phyloP scores from a whole-genome alignment of 2,113 vertebrate genomes.

The Ptilorrhoa leucosticta region DNA sequence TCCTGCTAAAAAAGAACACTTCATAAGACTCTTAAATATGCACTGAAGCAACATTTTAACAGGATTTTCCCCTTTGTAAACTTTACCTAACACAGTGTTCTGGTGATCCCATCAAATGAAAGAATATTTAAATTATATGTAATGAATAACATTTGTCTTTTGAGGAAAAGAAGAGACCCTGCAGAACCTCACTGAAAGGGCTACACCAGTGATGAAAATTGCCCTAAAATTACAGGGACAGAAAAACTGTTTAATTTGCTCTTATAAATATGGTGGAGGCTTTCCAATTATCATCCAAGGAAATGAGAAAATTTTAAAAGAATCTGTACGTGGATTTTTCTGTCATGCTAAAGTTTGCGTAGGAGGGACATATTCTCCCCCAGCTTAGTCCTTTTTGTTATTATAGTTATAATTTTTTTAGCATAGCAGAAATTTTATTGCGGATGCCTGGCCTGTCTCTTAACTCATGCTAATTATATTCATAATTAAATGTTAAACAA shows the following conservation, averaged over 20 bases:
- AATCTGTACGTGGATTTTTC: neutral
- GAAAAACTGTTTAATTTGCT: neutral
- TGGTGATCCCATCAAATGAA: neutral
- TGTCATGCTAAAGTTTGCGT: neutral
- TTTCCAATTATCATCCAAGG: slow-evolving; percentile 21
- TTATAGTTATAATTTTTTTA: slow-evolving; percentile 40
- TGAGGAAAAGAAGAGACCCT: neutral
- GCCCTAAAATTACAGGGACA: neutral
- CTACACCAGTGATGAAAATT: neutral
- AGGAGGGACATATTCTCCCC: neutral
- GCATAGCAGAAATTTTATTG: slow-evolving; percentile 72
- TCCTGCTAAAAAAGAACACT: neutral
- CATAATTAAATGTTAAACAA: slow-evolving; percentile 79
- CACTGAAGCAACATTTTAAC: neutral
- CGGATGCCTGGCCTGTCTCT: slow-evolving; percentile 74
- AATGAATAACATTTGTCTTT: neutral
- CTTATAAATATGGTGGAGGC: neutral
- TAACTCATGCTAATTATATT: slow-evolving; percentile 81
- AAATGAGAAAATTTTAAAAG: slow-evolving; percentile 2
- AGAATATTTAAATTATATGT: neutral
- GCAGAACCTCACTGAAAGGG: neutral
- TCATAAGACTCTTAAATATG: neutral
- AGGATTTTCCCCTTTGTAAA: neutral
- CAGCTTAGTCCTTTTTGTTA: neutral
- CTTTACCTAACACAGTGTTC: neutral